Evolutionary conservation across 2,888 invertebrate species (phyloP).

Genomic region (Hecatera dysodea): DNA sequence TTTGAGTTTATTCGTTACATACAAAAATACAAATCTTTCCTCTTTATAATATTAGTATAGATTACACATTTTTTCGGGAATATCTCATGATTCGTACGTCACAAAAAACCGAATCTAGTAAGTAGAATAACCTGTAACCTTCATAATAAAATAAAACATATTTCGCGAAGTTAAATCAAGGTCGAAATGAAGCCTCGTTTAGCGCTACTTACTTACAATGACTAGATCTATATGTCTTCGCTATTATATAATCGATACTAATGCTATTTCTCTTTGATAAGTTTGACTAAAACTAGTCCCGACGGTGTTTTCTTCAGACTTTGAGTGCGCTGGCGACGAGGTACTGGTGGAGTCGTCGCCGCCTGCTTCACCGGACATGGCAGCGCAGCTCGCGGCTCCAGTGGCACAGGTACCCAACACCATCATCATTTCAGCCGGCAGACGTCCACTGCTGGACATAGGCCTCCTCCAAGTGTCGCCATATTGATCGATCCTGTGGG

Average conservation of each 20-base stretch:
- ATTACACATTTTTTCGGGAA: no score
- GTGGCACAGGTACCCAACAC: conserved; percentile 79
- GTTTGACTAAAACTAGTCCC: conserved; percentile 32
- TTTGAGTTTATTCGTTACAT: no score
- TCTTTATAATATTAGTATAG: no score
- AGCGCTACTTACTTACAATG: conserved; percentile 2
- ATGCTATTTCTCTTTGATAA: conserved; percentile 19
- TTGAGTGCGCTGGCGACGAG: conserved; percentile 90
- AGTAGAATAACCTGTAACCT: neutral
- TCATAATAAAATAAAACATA: neutral
- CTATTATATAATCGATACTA: conserved; percentile 17
- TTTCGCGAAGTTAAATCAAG: conserved; percentile 30
- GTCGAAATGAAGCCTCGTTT: conserved; percentile 25
- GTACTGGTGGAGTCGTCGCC: conserved; percentile 89
- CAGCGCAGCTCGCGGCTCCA: conserved; percentile 86
- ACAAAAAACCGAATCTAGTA: neutral
- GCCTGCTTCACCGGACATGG: conserved; percentile 87
- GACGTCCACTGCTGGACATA: no score
- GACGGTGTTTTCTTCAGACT: conserved; percentile 79
- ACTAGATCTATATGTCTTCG: neutral
- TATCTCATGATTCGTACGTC: neutral
- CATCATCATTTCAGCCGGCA: neutral
- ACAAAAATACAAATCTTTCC: no score
- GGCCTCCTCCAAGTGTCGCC: no score
- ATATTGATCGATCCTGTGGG: no score